Conservation (phyloP, 2,113 vertebrate species). For the Pedionomus torquatus region DNA sequence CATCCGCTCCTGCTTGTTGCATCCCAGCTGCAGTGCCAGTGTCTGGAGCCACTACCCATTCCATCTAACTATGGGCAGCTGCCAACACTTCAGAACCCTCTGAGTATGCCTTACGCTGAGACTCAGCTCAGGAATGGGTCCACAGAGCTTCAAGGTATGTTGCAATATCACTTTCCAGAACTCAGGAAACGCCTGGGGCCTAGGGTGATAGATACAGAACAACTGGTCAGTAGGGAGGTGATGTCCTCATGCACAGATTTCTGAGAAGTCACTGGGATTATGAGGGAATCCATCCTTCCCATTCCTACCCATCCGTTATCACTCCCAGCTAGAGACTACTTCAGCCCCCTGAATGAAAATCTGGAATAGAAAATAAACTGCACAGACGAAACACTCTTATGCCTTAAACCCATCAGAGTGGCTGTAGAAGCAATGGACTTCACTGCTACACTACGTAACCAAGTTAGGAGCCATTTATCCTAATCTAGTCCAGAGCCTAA, state of each 20-base stretch:
- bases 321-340: background rate
- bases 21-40: rapidly evolving
- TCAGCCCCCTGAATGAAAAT: background rate
- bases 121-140: background rate
- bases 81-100: background rate
- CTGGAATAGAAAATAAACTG: background rate
- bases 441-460: background rate
- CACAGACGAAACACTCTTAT: background rate
- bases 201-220: background rate
- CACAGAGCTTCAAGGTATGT: background rate
- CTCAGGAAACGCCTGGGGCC: background rate
- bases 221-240: background rate
- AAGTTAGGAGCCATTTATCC: slow-evolving; percentile 2
- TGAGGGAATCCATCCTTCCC: background rate
- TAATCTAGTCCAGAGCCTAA: slow-evolving; percentile 26
- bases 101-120: background rate
- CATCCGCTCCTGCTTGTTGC: background rate
- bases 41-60: background rate
- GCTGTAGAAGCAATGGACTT: background rate
- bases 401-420: background rate
- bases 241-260: background rate
- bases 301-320: background rate
- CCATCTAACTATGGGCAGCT: background rate
- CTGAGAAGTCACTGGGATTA: background rate
- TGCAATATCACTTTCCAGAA: background rate